Conservation (phyloP, 2,797 vertebrate genomes). For the Notolepis coatsorum region DNA sequence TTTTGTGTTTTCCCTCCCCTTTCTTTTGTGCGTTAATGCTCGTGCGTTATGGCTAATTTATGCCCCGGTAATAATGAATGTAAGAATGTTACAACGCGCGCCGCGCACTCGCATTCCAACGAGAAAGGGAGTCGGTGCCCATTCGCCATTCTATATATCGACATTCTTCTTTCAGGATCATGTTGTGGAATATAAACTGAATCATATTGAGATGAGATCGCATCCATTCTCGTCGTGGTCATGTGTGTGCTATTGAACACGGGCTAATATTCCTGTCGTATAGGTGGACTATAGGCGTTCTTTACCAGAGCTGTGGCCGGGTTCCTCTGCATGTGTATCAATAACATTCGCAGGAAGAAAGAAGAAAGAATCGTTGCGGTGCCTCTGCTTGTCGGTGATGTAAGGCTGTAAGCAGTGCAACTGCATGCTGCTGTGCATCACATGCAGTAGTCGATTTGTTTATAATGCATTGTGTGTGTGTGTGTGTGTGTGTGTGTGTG, state of each 20-base stretch:
- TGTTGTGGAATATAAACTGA: conserved; percentile 62
- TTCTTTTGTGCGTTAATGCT: conserved; percentile 74
- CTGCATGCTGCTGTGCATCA: conserved; percentile 78
- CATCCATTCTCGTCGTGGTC: conserved; percentile 64
- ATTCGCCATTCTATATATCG: conserved; percentile 75
- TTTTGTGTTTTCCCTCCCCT: conserved; percentile 63
- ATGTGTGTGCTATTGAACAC: conserved; percentile 61
- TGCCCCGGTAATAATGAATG: conserved; percentile 66
- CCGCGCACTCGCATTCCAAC: conserved; percentile 74
- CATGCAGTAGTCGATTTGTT: conserved; percentile 68
- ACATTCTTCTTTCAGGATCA: conserved; percentile 55
- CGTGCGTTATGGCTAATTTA: conserved; percentile 60
- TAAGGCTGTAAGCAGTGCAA: conserved; percentile 77
- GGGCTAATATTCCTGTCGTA: conserved; percentile 44
- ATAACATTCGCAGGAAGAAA: conserved; percentile 73
- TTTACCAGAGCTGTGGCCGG: conserved; percentile 57
- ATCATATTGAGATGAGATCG: conserved; percentile 43
- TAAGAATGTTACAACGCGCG: conserved; percentile 60
- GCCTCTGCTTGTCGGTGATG: conserved; percentile 70
- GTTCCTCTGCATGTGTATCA: conserved; percentile 77
- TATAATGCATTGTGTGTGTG: conserved; percentile 61
- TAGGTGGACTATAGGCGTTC: conserved; percentile 53
- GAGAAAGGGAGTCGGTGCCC: conserved; percentile 68
- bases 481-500: conserved; percentile 5
- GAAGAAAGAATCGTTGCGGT: conserved; percentile 77